Evolutionary conservation across 2,797 vertebrate genomes (phyloP), one percentile per base, ranked within the genome.

Genomic region (Jordanella pulchra): DNA sequence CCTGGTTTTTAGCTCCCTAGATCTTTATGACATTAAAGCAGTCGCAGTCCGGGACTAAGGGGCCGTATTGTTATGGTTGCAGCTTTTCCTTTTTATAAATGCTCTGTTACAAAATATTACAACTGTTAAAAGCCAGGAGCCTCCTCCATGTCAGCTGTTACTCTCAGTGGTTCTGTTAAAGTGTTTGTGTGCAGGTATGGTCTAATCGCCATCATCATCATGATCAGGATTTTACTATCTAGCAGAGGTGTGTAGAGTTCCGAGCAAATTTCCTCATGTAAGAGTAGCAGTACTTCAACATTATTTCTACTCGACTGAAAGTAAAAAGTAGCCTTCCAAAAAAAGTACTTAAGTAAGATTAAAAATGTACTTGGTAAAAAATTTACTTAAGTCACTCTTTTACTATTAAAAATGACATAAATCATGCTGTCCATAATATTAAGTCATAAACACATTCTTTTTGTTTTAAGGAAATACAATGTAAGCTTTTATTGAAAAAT

Each of bases 221-320:
- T 88, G 86, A 17, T 84, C 42, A 3, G 72, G 85, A 79, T 91
- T 89, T 88, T 82, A 81, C 76, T 84, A 80, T 66, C 65, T 73
- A 75, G 42, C 66, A 45, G 35, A 39, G 35, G 35, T 39, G 35
- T 4, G 35, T 39, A 39, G 35, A 39, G 35, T 39, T 5, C 35
- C 35, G 9, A 39, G 9, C 35, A 5, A 4, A 39, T 39, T 39
- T 7, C 35, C 35, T 39, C 35, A 39, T 7, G 35, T 39, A 39
- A 39, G n/a, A 39, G 35, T 5, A 39, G 35, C 5, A 39, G 5
- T 39, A 39, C 35, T 39, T 39, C 35, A 3, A 5, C 9, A 39
- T 39, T 39, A 6, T n/a, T n/a, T n/a, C n/a, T n/a, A n/a, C n/a
- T n/a, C n/a, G n/a, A n/a, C n/a, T n/a, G n/a, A n/a, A n/a, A 39